Conservation (phyloP, 2,888 invertebrate species). For the Drosophila monieri region DNA sequence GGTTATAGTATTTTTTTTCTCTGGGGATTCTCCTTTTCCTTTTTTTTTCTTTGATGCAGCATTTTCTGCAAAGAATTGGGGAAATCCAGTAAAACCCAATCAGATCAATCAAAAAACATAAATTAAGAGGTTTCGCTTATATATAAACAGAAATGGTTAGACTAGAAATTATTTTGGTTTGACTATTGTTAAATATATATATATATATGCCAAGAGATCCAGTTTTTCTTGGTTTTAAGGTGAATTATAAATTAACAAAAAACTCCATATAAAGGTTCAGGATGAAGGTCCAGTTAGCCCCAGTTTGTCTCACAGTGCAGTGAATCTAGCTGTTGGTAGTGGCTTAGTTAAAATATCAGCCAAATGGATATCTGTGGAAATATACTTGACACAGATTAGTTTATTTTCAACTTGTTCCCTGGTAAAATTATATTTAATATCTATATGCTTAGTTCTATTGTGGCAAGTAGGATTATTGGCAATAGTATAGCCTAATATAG, state of each 20-base stretch:
- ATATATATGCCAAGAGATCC: slow-evolving; percentile 2
- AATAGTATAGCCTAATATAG: slow-evolving; percentile 41
- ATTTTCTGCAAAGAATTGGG: too few relatives aligned
- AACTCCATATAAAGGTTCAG: slow-evolving; percentile 4
- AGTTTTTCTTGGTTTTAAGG: slow-evolving; percentile 2
- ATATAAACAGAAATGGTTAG: slow-evolving; percentile 10
- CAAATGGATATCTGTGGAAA: slow-evolving; percentile 12
- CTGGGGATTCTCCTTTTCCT: too few relatives aligned
- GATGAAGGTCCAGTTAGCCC: slow-evolving; percentile 1
- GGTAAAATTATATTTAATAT: slow-evolving; percentile 37
- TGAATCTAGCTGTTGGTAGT: slow-evolving; percentile 14
- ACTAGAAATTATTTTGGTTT: slow-evolving; percentile 6
- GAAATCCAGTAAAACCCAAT: too few relatives aligned
- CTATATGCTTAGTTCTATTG: slow-evolving; percentile 17
- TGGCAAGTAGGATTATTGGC: slow-evolving; percentile 28
- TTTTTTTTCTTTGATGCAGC: background rate
- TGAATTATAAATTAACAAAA: too few relatives aligned
- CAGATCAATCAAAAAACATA: background rate
- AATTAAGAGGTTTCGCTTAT: background rate
- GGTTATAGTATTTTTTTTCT: background rate
- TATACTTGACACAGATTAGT: slow-evolving; percentile 27
- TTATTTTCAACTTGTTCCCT: slow-evolving; percentile 48
- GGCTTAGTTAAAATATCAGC: slow-evolving; percentile 11
- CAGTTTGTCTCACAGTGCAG: slow-evolving; percentile 10
- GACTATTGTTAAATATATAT: slow-evolving; percentile 7